Percentiles rank a stretch among this genome's conserved stretches.
These are phyloP conservation scores for Geopemphigus sp. DNA, from an alignment of 1,140 invertebrate species.

Conservation along the genomic window DNA sequence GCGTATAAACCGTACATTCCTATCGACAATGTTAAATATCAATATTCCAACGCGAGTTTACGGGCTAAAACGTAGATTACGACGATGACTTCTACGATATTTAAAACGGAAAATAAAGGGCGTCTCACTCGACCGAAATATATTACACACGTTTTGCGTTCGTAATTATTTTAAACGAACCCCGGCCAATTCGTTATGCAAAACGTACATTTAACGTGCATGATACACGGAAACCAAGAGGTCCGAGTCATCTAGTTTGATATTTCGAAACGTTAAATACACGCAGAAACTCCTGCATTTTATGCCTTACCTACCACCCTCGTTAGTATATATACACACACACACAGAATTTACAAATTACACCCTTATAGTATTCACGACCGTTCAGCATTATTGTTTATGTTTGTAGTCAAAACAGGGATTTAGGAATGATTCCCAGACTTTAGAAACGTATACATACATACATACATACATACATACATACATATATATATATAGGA, in stretches of 20 bases:
- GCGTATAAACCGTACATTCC: too few relatives aligned
- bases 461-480: too few relatives aligned
- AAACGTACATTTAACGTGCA: neutral
- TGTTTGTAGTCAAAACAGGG: neutral
- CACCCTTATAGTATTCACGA: neutral
- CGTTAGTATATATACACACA: slow-evolving; percentile 1
- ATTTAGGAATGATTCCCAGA: neutral
- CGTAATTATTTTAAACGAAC: too few relatives aligned
- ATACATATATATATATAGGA: neutral
- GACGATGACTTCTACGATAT: too few relatives aligned
- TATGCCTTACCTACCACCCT: neutral
- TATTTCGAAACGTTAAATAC: neutral
- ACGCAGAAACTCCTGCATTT: neutral
- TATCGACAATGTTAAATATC: too few relatives aligned
- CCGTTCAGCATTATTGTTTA: neutral
- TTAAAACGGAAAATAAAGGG: too few relatives aligned
- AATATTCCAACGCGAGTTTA: too few relatives aligned
- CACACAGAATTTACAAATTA: neutral
- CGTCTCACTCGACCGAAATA: too few relatives aligned
- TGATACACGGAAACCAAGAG: neutral
- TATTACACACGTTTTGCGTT: too few relatives aligned
- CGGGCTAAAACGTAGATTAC: too few relatives aligned
- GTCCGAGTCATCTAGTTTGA: neutral
- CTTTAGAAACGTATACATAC: neutral
- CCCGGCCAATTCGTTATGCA: neutral